These are phyloP conservation scores for Hydrocynus forskahlii DNA, from an alignment of 2,797 vertebrate species.

Conservation along the genomic window DNA sequence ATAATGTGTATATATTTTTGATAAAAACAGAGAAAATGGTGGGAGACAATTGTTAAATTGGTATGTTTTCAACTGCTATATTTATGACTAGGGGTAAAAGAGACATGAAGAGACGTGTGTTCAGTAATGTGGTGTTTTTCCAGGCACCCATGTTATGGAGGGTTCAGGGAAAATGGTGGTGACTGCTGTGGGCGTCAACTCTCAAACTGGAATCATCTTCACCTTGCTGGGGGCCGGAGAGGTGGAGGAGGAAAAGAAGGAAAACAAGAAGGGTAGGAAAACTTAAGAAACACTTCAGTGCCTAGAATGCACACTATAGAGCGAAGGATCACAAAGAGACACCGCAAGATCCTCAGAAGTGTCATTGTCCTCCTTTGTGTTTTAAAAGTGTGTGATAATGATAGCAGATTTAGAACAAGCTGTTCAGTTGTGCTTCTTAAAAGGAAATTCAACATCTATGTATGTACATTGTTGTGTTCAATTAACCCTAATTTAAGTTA, in stretches of 20 bases:
- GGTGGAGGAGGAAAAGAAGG: constrained; percentile 87
- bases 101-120: no score
- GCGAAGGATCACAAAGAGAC: not conserved
- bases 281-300: not conserved
- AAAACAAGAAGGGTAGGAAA: constrained; percentile 86
- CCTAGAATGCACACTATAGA: not conserved
- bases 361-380: not conserved
- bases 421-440: not conserved
- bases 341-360: not conserved
- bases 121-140: constrained; percentile 6
- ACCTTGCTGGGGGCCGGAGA: constrained; percentile 90
- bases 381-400: not conserved
- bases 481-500: no score
- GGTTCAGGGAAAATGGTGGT: constrained; percentile 94
- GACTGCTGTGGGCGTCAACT: constrained; percentile 92
- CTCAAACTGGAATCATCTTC: constrained; percentile 95
- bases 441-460: not conserved
- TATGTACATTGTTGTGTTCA: no score
- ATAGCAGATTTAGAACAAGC: not conserved
- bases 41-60: no score
- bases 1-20: no score
- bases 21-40: no score
- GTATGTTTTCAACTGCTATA: no score
- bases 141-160: constrained; percentile 88
- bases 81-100: no score